A percentile compares a stretch with the other conserved stretches of the same genome.
These are phyloP conservation scores for Aldabrachelys gigantea DNA, from an alignment of 2,113 vertebrate genomes.

Conservation along the genomic window DNA sequence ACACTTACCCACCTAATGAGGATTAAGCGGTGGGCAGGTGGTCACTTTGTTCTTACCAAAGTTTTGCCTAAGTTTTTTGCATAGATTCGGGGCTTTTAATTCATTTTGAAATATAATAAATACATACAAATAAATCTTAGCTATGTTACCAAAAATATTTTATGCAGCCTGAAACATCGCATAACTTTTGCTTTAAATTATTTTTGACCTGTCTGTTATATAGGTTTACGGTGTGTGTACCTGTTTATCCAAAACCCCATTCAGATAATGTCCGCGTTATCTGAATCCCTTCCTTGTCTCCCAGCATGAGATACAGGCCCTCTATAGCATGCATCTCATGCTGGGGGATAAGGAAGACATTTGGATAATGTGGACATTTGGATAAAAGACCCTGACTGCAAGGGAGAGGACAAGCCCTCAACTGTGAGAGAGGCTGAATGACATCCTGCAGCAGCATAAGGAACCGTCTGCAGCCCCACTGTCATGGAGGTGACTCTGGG, in stretches of 20 bases:
- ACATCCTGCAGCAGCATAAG: not conserved
- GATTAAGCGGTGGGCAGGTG: conserved; percentile 18
- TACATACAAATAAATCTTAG: not conserved
- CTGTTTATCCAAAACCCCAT: not conserved
- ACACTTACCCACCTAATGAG: not conserved
- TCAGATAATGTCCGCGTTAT: not conserved
- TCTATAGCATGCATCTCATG: not conserved
- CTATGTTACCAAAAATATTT: not conserved
- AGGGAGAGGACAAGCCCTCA: not conserved
- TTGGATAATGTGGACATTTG: not conserved
- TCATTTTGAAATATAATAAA: not conserved
- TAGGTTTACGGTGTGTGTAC: not conserved
- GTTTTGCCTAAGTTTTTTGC: not conserved
- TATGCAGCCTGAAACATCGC: not conserved
- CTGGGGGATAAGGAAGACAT: not conserved
- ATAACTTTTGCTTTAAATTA: not conserved
- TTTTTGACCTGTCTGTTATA: not conserved
- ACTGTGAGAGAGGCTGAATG: not conserved
- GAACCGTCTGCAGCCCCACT: not conserved
- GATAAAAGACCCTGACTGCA: not conserved
- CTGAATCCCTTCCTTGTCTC: not conserved
- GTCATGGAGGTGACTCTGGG: not conserved
- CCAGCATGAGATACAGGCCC: not conserved
- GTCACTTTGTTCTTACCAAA: conserved; percentile 5
- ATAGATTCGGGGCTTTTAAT: not conserved